Evolutionary conservation across 2,797 vertebrate species (phyloP), one percentile per base, ranked within the genome.

Genomic region (Dermochelys coriacea): DNA sequence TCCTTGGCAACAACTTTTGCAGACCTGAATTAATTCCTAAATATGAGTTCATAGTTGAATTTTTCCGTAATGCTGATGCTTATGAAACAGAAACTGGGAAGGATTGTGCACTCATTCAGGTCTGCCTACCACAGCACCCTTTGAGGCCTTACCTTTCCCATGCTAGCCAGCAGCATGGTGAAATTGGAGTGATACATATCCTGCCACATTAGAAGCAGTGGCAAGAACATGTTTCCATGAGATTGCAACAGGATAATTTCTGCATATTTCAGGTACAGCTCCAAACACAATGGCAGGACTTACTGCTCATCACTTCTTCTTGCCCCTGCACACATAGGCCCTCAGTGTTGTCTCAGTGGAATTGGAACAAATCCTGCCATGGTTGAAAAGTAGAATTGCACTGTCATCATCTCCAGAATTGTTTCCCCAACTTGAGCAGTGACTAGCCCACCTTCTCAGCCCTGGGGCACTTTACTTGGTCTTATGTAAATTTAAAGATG

Each of bases 1-100:
- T 91, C 61, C 77, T 94, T 84, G 80, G 27, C 68, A 27, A 80
- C 80, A 52, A 29, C 59, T 87, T 94, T 85, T 21, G 75, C 92
- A 90, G 79, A 91, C 37, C 29, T 51, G 74, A 82, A 74, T 79
- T 34, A 68, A 3, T 78, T 31, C 59, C 51, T 75, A 85, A 0
- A 0, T n/a, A 89, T 2, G 52, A 81, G 55, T 81, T 64, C 59
- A 61, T 57, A 81, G 92, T 21, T 59, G 49, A 86, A 87, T 37
- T 90, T 83, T 77, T 27, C 14, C 8, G 71, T 19, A 27, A 12
- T 93, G 74, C 82, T 85, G 90, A 85, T 94, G 23, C 80, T 86
- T 79, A 86, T 16, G 23, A 82, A 91, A 91, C 31, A 90, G 80
- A 75, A 85, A 87, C 5, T 82, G 86, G 80, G 54, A 80, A 47